phyloP scores from a whole-genome alignment of 1,140 invertebrate genomes.

The Hypothenemus hampei region DNA sequence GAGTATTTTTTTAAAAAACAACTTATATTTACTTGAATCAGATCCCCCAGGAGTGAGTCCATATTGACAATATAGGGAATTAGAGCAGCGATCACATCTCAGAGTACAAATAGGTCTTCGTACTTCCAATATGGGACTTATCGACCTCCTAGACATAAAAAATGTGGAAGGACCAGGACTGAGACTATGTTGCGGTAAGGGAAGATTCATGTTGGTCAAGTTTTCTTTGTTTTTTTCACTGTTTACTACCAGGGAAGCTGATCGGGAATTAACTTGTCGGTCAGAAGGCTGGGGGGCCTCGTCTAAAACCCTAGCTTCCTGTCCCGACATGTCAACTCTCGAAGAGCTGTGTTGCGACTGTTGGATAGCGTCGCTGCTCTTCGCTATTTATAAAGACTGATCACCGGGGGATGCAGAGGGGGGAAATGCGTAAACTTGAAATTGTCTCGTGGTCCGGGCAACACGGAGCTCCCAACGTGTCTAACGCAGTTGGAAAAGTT shows the following conservation, averaged over 20 bases:
- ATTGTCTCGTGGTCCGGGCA: too few relatives aligned
- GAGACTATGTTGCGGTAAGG: not conserved
- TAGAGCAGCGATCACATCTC: conserved; percentile 64
- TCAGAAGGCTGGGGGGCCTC: conserved; percentile 9
- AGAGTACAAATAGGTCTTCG: conserved; percentile 65
- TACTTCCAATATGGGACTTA: conserved; percentile 63
- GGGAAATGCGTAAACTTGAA: conserved; percentile 3
- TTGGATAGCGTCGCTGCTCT: not conserved
- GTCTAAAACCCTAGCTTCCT: conserved; percentile 2
- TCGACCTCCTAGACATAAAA: conserved; percentile 57
- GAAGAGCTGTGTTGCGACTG: conserved; percentile 10
- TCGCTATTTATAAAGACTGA: too few relatives aligned
- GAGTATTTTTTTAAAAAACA: too few relatives aligned
- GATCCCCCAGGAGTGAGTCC: conserved; percentile 5
- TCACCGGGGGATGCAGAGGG: not conserved
- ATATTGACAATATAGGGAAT: conserved; percentile 10
- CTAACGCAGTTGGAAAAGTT: conserved; percentile 7
- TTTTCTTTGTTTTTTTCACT: conserved; percentile 1
- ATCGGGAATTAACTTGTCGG: not conserved
- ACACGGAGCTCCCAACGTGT: too few relatives aligned
- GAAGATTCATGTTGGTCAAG: conserved; percentile 8
- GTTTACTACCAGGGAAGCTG: not conserved
- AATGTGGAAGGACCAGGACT: conserved; percentile 32
- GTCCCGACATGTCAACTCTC: conserved; percentile 3
- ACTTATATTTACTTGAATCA: conserved; percentile 24